These are phyloP conservation scores for Drosophila sordidula DNA, from an alignment of 2,888 invertebrate genomes.

Conservation along the genomic window DNA sequence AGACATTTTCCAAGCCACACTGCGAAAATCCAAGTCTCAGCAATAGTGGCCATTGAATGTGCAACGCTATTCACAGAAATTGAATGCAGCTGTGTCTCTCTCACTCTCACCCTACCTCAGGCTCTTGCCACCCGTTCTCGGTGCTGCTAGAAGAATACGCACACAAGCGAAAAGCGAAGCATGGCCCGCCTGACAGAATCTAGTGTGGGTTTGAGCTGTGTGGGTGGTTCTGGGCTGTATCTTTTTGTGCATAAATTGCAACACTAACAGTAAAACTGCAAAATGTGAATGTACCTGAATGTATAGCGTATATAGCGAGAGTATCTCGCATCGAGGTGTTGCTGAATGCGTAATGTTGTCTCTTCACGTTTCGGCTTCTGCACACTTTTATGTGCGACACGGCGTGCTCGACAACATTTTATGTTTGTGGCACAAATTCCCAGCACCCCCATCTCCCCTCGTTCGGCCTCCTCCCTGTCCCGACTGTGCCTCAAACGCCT, in stretches of 20 bases:
- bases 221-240: conserved; percentile 22
- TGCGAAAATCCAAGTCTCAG: conserved; percentile 29
- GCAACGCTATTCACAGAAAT: conserved; percentile 63
- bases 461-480: neutral
- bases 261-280: conserved; percentile 66
- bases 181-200: neutral
- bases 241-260: conserved; percentile 72
- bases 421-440: conserved; percentile 41
- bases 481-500: conserved; percentile 23
- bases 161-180: conserved; percentile 16
- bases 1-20: conserved; percentile 39
- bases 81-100: conserved; percentile 44
- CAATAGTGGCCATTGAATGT: conserved; percentile 57
- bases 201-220: neutral
- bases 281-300: conserved; percentile 58
- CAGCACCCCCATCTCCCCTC: neutral
- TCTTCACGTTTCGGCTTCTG: conserved; percentile 53
- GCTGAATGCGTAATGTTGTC: conserved; percentile 60
- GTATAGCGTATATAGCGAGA: conserved; percentile 1
- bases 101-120: neutral
- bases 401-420: conserved; percentile 70
- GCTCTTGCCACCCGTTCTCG: conserved; percentile 2
- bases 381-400: conserved; percentile 67
- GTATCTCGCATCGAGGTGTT: conserved; percentile 59
- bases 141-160: neutral